Evolutionary conservation across 2,888 invertebrate genomes (phyloP), one percentile per base, ranked within the genome.

Genomic region (Archips crataeganus): DNA sequence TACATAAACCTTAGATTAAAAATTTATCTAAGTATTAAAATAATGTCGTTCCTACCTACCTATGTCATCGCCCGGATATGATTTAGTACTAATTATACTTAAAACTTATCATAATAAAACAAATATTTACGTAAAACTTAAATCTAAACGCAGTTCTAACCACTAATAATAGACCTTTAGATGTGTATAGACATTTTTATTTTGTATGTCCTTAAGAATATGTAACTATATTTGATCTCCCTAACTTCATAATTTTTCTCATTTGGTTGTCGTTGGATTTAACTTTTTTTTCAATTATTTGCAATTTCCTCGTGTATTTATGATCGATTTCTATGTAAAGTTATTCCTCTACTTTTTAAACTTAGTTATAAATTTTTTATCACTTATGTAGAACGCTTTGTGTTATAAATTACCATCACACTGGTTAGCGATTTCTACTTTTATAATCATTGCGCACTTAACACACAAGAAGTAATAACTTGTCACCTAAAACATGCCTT

Each of bases 41-140:
- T 59, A 51, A 70, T 39, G n/a, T 32, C 49, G 45, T 65, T 23
- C 42, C 65, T 77, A 71, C 42, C 65, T 77, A 71, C 75, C 75
- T 78, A 77, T 68, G 82, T 82, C 85, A 84, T 85, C 85, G 82
- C 84, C 84, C 81, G 82, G 78, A 45, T 65, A 51, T 51, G 54
- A 15, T 32, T 47, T 65, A 39, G 32, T 39, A 39, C 13, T 36
- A 61, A 13, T 2, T 54, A 54, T 6, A 15, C 4, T 51, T n/a
- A 49, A 23, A 23, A 23, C 0, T 23, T 34, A 11, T 42, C 8
- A 10, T 15, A 54, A 15, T 8, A 54, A 54, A 23, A 54, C 8
- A 6, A 49, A n/a, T 13, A 49, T n/a, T n/a, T 49, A 49, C 5
- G 54, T 54, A 23, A 57, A 11, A 9, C 23, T 57, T 32, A 32